phyloP scores from a whole-genome alignment of 2,113 vertebrate genomes.

The Embiotoca jacksoni region DNA sequence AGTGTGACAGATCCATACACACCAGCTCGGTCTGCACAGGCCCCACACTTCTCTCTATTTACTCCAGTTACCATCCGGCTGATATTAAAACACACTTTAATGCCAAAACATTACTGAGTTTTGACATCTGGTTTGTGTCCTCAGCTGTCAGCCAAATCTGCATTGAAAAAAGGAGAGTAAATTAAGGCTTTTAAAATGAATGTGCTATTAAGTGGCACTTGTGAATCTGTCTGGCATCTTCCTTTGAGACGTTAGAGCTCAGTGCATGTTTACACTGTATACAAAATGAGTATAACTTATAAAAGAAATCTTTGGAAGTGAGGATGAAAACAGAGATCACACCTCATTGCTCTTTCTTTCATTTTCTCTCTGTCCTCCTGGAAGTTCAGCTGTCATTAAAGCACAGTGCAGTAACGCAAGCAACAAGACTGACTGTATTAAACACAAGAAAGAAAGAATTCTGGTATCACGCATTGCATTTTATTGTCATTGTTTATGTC shows the following conservation, averaged over 20 bases:
- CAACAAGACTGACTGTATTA: neutral
- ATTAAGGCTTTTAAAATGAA: neutral
- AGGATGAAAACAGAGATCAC: too few species aligned
- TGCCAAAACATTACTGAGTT: neutral
- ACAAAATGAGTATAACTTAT: neutral
- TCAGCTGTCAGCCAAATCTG: neutral
- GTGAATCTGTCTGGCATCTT: neutral
- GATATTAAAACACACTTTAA: slow-evolving; percentile 2
- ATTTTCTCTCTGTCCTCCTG: too few species aligned
- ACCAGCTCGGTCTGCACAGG: slow-evolving; percentile 18
- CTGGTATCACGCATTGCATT: neutral
- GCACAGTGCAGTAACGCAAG: neutral
- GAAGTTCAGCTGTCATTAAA: neutral
- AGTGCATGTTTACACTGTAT: slow-evolving; percentile 24
- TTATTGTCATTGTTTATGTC: neutral
- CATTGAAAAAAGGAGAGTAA: neutral
- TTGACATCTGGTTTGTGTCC: neutral
- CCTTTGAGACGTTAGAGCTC: neutral
- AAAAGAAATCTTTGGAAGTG: too few species aligned
- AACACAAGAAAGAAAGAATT: neutral
- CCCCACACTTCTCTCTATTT: neutral
- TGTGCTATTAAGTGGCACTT: neutral
- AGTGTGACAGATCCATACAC: slow-evolving; percentile 34
- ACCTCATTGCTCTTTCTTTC: too few species aligned
- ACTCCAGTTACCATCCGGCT: neutral